Percentiles rank a stretch among this genome's conserved stretches.
Conservation (phyloP, 2,797 vertebrate species). For the Melanogrammus aeglefinus region DNA sequence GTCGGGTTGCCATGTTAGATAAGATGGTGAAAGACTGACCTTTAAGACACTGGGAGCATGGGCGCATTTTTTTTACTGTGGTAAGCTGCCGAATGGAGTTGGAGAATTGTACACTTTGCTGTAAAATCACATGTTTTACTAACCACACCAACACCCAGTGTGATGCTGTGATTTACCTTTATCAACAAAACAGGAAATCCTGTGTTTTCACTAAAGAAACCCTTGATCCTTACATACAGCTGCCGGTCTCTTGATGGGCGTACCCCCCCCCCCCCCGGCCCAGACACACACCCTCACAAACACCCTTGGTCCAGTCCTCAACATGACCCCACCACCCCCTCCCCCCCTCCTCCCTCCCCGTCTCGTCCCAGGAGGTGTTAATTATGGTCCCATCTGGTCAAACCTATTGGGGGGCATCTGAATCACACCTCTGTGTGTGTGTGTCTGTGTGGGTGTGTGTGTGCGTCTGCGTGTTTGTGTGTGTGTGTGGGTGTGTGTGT, state of each 20-base stretch:
- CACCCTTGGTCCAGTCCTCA: not conserved
- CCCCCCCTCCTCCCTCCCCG: not conserved
- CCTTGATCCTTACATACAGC: not conserved
- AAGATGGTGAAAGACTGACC: not conserved
- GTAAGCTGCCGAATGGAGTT: no score
- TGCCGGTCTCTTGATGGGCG: not conserved
- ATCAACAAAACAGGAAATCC: no score
- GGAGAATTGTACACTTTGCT: no score
- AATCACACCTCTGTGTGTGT: conserved; percentile 3
- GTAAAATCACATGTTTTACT: no score
- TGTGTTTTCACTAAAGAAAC: not conserved
- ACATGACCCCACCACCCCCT: not conserved
- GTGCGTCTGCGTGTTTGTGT: no score
- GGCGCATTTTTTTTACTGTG: no score
- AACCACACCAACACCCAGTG: not conserved
- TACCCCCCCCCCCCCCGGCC: no score
- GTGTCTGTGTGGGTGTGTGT: conserved; percentile 3
- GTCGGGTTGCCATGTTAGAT: not conserved
- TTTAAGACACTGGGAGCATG: no score
- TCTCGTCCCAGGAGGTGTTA: not conserved
- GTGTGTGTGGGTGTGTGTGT: not conserved
- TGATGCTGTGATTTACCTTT: not conserved
- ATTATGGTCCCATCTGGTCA: not conserved
- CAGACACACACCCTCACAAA: not conserved
- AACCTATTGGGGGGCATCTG: not conserved